Evolutionary conservation across 2,113 vertebrate genomes (phyloP).

Genomic region (Callipepla squamata): DNA sequence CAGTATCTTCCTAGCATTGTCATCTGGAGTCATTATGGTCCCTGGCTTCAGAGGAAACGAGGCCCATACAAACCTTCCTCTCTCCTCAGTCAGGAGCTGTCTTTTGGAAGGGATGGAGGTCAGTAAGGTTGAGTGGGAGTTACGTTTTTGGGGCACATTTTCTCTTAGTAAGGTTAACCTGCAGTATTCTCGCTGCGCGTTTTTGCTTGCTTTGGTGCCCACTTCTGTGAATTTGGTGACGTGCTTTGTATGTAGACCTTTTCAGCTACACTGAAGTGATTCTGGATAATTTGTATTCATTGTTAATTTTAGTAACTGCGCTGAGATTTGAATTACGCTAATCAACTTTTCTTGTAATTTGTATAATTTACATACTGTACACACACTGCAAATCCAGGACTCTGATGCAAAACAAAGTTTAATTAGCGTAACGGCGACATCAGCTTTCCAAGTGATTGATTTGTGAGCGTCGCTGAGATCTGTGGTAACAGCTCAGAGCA

Average conservation of each 20-base stretch:
- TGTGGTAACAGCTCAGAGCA: background rate
- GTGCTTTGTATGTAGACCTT: conserved; percentile 21
- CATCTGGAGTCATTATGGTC: background rate
- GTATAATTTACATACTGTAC: conserved; percentile 77
- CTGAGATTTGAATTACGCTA: conserved; percentile 75
- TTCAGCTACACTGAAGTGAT: conserved; percentile 44
- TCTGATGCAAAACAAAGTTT: conserved; percentile 77
- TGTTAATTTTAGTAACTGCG: conserved; percentile 76
- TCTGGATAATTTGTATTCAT: conserved; percentile 70
- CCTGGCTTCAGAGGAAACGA: background rate
- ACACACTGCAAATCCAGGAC: conserved; percentile 72
- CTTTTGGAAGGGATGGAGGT: background rate
- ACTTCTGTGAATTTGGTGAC: conserved; percentile 41
- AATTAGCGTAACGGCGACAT: conserved; percentile 72
- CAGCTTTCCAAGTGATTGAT: conserved; percentile 53
- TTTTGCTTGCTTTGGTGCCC: conserved; percentile 38
- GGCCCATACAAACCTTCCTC: background rate
- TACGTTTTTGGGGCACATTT: background rate
- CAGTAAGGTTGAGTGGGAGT: background rate
- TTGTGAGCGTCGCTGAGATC: background rate
- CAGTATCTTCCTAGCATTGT: background rate
- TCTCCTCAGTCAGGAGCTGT: background rate
- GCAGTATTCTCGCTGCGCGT: background rate
- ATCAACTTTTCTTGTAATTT: conserved; percentile 79
- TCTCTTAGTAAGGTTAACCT: background rate